Conservation (phyloP, 2,888 invertebrate genomes). For the Tiphia femorata region DNA sequence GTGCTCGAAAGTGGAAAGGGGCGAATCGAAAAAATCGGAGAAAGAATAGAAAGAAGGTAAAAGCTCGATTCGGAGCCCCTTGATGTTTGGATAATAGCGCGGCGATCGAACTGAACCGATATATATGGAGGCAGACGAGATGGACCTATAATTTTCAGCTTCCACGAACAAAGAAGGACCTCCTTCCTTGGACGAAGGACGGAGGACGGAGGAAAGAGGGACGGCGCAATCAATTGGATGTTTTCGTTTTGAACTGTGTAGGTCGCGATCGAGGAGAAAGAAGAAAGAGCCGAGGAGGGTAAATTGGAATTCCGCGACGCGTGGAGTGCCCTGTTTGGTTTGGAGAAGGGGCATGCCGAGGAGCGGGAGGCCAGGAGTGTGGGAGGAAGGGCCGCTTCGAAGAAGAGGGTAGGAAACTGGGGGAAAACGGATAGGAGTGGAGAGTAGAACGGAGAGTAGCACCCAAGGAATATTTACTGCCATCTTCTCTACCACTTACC, state of each 20-base stretch:
- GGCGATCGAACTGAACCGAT: slow-evolving; percentile 8
- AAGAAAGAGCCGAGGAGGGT: slow-evolving; percentile 39
- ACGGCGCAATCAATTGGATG: slow-evolving; percentile 56
- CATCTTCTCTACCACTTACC: slow-evolving; percentile 68
- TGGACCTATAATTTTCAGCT: no score
- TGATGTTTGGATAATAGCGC: no score
- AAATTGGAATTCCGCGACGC: slow-evolving; percentile 51
- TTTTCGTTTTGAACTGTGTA: slow-evolving; percentile 59
- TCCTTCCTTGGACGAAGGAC: no score
- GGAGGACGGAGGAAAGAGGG: background rate
- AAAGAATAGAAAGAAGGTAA: no score
- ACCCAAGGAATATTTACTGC: slow-evolving; percentile 67
- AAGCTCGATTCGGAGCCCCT: no score
- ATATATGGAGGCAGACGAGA: no score
- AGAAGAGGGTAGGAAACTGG: slow-evolving; percentile 19
- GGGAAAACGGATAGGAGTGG: slow-evolving; percentile 24
- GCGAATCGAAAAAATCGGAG: no score
- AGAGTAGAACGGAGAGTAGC: slow-evolving; percentile 18
- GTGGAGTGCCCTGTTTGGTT: slow-evolving; percentile 52
- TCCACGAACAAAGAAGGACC: no score
- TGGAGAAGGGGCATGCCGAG: slow-evolving; percentile 30
- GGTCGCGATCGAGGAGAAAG: slow-evolving; percentile 31
- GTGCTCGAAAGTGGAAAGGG: no score
- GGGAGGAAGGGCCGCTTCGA: background rate
- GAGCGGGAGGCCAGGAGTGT: slow-evolving; percentile 16